Base-by-base conservation (phyloP, 2,888 invertebrate genomes). In the Linnaemya vulpina region DNA sequence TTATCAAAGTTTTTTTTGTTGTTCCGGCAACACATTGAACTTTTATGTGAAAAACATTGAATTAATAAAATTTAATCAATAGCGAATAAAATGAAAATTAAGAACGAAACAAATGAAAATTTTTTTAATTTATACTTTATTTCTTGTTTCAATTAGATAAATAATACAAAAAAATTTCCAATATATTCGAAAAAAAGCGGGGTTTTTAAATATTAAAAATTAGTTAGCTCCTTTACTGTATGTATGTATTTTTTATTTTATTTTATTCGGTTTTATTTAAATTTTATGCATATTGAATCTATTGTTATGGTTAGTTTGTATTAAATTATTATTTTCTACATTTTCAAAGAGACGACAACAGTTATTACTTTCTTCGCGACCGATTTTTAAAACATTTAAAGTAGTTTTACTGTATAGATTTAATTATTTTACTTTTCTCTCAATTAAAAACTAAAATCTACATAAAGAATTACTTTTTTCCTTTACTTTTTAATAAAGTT, bases 361-460 rank as follows among this genome's bases (percentile, higher is more conserved):
- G 49, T 67, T 58, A 43, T 58, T 58, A 67, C 22, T 30, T 68
- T 68, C 40, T 78, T 13, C 43, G 53, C 55, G 55, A 49, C 62
- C 70, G 70, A 62, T 46, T 76, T 63, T 71, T 40, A 58, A 71
- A 82, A 82, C 58, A 76, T 70, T 30, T 58, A 71, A 71, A 71
- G 71, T 82, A 60, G 71, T 76, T 71, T 40, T 58, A 10, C 38
- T 53, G 17, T 74, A 67, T 49, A 67, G 55, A 74, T 51, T 74
- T 60, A 43, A 53, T 17, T 62, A 63, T 58, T 68, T 68, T 65
- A 30, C 51, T 65, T 77, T 51, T 74, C 58, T 71, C 11, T 82
- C 63, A 76, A 51, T 75, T 82, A 82, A 77, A 77, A 83, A 77
- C 65, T 77, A 83, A 83, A 83, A 76, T 77, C 76, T 82, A 82